These are phyloP conservation scores for Spea hammondii DNA, from an alignment of 2,797 vertebrate species.

Conservation along the genomic window DNA sequence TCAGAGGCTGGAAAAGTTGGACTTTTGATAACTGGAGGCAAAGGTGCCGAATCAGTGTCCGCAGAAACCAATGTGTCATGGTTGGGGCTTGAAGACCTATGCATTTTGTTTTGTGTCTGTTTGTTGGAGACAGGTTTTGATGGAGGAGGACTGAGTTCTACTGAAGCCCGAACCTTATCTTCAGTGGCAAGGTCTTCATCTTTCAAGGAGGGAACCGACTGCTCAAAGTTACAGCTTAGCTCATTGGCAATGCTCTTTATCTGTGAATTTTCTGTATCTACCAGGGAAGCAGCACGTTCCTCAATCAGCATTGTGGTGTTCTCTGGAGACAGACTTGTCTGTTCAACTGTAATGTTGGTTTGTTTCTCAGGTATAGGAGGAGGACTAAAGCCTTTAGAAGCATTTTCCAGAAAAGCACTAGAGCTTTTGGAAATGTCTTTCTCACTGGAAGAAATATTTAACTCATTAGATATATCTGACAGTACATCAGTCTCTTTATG, in stretches of 20 bases:
- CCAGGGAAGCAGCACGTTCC: background rate
- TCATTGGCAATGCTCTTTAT: background rate
- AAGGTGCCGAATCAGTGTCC: conserved; percentile 8
- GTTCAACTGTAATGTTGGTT: background rate
- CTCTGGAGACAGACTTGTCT: background rate
- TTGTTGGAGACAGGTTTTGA: background rate
- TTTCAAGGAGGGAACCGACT: background rate
- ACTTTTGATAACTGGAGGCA: conserved; percentile 15
- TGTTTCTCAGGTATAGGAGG: conserved; percentile 3
- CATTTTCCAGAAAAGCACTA: background rate
- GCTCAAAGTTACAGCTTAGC: background rate
- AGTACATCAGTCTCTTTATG: conserved; percentile 14
- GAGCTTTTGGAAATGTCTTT: conserved; percentile 32
- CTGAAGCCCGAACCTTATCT: background rate
- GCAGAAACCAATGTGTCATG: conserved; percentile 2
- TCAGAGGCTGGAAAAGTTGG: conserved; percentile 42
- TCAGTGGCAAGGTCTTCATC: background rate
- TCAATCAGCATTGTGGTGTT: background rate
- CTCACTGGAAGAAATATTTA: conserved; percentile 4
- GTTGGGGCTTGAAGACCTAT: background rate
- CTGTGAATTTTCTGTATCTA: background rate
- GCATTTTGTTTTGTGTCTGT: background rate
- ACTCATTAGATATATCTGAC: conserved; percentile 9
- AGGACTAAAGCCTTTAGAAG: conserved; percentile 1
- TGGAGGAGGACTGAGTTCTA: background rate